Evolutionary conservation across 2,113 vertebrate species (phyloP), one percentile per base, ranked within the genome.

Genomic region (Eulemur rufifrons): DNA sequence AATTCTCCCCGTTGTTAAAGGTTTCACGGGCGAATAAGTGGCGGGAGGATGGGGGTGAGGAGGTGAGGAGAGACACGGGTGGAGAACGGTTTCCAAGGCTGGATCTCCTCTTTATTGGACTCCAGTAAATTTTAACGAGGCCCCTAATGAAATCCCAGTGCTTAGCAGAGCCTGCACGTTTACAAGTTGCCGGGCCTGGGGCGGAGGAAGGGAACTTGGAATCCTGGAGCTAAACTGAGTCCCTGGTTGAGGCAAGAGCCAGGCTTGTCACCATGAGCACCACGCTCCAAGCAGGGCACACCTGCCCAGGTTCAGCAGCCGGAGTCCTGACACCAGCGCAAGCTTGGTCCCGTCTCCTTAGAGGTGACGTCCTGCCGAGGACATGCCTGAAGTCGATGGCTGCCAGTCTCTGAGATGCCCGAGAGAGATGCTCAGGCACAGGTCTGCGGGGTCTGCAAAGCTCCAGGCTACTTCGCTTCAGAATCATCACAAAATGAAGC

Each of bases 111-210:
- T 86, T 89, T n/a, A 20, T 68, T 69, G 83, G 91, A 88, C 27
- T 96, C 69, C 54, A 92, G 83, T 77, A 6, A 23, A 92, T 92
- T 88, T 97, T 94, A 95, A 96, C 39, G 3, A 97, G 80, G 18
- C 23, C 96, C 25, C 80, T 95, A 76, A 42, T 59, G 64, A 95
- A 97, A 61, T 45, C 34, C 7, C 12, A 86, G 47, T 34, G 45
- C 50, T 93, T 81, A 39, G 20, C n/a, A 39, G 37, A 80, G 32
- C 8, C 45, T 97, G 14, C 76, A 14, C 3, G 2, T 94, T 92
- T 84, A 18, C 6, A 69, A 88, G 52, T 81, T 81, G 23, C 23
- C 1, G 15, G 59, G 45, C 92, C 68, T 17, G 59, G 39, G 73
- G 78, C 2, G 0, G n/a, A 90, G 66, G 92, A 71, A 20, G n/a